phyloP scores from a whole-genome alignment of 2,113 vertebrate species.

The Mugil cephalus region DNA sequence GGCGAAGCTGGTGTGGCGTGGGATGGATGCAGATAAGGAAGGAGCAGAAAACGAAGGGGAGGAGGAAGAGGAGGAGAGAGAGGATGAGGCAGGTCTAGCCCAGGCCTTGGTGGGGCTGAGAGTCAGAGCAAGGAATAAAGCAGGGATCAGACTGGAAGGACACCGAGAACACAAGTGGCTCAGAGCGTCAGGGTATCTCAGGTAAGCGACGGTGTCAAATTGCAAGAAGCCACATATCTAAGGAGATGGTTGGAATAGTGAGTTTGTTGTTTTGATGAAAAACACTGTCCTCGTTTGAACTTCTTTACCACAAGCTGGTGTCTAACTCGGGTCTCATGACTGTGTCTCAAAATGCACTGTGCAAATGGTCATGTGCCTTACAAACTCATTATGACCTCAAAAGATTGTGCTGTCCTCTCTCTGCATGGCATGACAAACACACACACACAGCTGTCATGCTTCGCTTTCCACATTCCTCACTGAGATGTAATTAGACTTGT shows the following conservation, averaged over 20 bases:
- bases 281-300: too few relatives aligned
- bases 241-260: background rate
- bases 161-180: slow-evolving; percentile 65
- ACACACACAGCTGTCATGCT: slow-evolving; percentile 5
- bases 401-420: slow-evolving; percentile 24
- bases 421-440: slow-evolving; percentile 15
- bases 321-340: too few relatives aligned
- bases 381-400: slow-evolving; percentile 57
- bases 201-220: slow-evolving; percentile 52
- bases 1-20: slow-evolving; percentile 87
- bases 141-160: slow-evolving; percentile 63
- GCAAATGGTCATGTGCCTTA: slow-evolving; percentile 54
- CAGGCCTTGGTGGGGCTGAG: slow-evolving; percentile 87
- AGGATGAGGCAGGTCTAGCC: slow-evolving; percentile 82
- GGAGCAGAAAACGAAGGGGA: slow-evolving; percentile 80
- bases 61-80: slow-evolving; percentile 69
- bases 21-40: slow-evolving; percentile 63
- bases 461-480: slow-evolving; percentile 61
- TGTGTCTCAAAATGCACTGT: slow-evolving; percentile 28
- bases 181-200: slow-evolving; percentile 62
- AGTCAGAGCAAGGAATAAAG: slow-evolving; percentile 77
- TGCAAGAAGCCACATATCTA: background rate
- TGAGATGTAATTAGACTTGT: slow-evolving; percentile 46
- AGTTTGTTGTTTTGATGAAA: too few relatives aligned
- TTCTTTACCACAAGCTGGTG: too few relatives aligned